phyloP scores from a whole-genome alignment of 2,888 invertebrate genomes.

The Chloromyia formosa region DNA sequence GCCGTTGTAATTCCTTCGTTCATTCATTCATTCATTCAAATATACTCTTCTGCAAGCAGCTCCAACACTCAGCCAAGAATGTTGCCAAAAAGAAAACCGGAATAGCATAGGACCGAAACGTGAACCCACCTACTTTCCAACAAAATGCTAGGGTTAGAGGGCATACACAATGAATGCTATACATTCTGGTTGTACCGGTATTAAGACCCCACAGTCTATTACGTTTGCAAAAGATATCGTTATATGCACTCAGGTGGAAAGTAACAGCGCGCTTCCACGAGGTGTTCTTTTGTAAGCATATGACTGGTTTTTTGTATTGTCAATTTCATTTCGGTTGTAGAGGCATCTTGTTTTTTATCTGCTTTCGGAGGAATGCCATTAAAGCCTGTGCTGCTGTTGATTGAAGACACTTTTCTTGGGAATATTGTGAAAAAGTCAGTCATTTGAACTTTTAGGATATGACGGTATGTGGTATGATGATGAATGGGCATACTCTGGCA shows the following conservation, averaged over 20 bases:
- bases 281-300: conserved; percentile 16
- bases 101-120: conserved; percentile 10
- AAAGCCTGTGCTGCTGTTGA: not conserved
- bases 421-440: not conserved
- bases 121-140: conserved; percentile 17
- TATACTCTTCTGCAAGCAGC: too few relatives aligned
- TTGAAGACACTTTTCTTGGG: conserved; percentile 24
- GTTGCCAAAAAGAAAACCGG: not conserved
- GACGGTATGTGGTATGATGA: too few relatives aligned
- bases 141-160: not conserved
- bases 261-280: conserved; percentile 9
- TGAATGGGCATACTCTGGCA: too few relatives aligned
- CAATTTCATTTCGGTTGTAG: too few relatives aligned
- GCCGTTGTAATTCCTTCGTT: not conserved
- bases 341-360: not conserved
- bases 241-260: conserved; percentile 18
- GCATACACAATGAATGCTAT: not conserved
- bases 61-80: not conserved
- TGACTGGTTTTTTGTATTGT: too few relatives aligned
- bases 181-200: not conserved
- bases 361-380: conserved; percentile 17
- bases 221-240: too few relatives aligned
- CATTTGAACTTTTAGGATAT: too few relatives aligned
- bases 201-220: too few relatives aligned
- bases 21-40: not conserved